phyloP scores from a whole-genome alignment of 2,888 invertebrate genomes.

The Taenaris catops region DNA sequence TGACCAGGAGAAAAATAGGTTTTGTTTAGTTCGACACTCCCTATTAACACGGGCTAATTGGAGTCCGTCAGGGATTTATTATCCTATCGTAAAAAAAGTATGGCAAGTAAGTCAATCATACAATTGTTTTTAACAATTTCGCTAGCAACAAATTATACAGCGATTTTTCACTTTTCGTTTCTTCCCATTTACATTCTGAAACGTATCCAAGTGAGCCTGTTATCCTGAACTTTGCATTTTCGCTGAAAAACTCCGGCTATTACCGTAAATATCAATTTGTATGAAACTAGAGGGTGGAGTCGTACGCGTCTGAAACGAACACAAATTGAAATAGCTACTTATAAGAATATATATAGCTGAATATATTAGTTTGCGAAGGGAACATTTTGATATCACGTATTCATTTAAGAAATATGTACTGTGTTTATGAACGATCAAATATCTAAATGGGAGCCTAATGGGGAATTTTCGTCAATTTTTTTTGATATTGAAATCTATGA shows the following conservation, averaged over 20 bases:
- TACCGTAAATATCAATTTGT: constrained; percentile 80
- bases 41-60: no score
- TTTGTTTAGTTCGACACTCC: no score
- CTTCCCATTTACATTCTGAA: constrained; percentile 64
- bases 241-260: constrained; percentile 73
- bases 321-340: constrained; percentile 65
- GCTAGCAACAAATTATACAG: constrained; percentile 49
- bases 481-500: no score
- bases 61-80: no score
- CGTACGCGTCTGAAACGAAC: constrained; percentile 36
- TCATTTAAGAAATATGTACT: no score
- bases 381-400: constrained; percentile 1
- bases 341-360: constrained; percentile 35
- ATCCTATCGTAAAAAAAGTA: no score
- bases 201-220: constrained; percentile 65
- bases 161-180: constrained; percentile 65
- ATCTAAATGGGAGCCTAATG: no score
- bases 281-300: constrained; percentile 71
- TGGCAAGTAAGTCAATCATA: no score
- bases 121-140: no score
- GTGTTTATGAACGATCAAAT: no score
- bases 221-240: constrained; percentile 65
- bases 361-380: constrained; percentile 12
- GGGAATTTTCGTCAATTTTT: no score
- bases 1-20: no score